These are phyloP conservation scores for Malacoctenus gilli DNA, from an alignment of 2,797 vertebrate species.

Conservation along the genomic window DNA sequence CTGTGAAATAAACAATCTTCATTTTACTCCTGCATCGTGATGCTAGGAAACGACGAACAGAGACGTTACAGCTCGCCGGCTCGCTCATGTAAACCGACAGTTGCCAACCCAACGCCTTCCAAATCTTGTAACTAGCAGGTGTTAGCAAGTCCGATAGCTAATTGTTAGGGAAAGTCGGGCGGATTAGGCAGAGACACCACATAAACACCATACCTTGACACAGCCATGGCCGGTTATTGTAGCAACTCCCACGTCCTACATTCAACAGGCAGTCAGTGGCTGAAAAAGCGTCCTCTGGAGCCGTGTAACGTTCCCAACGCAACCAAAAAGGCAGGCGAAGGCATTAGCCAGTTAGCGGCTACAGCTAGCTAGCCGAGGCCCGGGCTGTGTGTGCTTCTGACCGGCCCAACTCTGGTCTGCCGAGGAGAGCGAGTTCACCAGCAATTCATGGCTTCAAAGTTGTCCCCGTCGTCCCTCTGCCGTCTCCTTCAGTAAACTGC, in stretches of 20 bases:
- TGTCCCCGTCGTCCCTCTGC: slow-evolving; percentile 52
- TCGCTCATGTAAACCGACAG: no score
- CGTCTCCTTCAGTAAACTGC: slow-evolving; percentile 50
- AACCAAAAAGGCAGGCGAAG: slow-evolving; percentile 28
- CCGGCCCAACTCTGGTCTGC: slow-evolving; percentile 48
- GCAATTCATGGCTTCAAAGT: slow-evolving; percentile 77
- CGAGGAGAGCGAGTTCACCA: slow-evolving; percentile 53
- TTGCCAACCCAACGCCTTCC: no score
- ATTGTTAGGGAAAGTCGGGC: slow-evolving; percentile 27
- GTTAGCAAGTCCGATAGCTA: slow-evolving; percentile 50
- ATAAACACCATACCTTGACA: slow-evolving; percentile 77
- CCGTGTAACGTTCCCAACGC: slow-evolving; percentile 8
- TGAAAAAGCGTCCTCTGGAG: not conserved
- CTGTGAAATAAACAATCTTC: no score
- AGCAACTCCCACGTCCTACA: slow-evolving; percentile 48
- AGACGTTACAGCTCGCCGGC: no score
- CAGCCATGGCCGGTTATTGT: slow-evolving; percentile 74
- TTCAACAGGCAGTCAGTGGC: slow-evolving; percentile 44
- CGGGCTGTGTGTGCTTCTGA: slow-evolving; percentile 45
- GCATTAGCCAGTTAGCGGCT: slow-evolving; percentile 67
- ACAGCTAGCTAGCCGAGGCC: slow-evolving; percentile 67
- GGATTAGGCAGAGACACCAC: not conserved
- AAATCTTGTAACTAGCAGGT: slow-evolving; percentile 30
- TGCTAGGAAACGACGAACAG: no score
- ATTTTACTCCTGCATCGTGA: no score